Evolutionary conservation across 2,113 vertebrate genomes (phyloP).

Genomic region (Hydropotes inermis): DNA sequence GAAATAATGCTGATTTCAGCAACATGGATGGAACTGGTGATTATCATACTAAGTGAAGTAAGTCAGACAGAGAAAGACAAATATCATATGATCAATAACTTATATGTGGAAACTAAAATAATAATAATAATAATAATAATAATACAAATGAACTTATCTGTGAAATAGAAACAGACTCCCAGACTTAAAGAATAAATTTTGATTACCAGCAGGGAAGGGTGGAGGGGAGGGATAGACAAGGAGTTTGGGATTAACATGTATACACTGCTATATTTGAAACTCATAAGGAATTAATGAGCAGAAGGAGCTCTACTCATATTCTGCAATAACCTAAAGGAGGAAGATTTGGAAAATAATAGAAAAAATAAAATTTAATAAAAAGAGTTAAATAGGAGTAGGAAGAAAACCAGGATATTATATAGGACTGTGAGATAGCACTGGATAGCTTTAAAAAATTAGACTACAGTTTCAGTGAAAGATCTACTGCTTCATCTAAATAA

Average conservation of each 20-base stretch:
- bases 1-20: background rate
- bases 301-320: background rate
- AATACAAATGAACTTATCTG: background rate
- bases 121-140: background rate
- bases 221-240: background rate
- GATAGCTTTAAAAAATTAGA: background rate
- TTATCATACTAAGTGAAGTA: background rate
- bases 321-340: background rate
- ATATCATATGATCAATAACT: background rate
- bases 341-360: background rate
- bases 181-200: background rate
- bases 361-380: background rate
- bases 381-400: background rate
- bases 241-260: background rate
- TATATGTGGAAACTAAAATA: background rate
- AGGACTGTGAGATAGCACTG: background rate
- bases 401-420: background rate
- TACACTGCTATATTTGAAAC: background rate
- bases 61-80: background rate
- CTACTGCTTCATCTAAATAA: background rate
- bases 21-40: background rate
- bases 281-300: background rate
- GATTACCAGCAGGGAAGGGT: background rate
- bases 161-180: background rate
- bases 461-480: rapidly evolving